A percentile compares a stretch with the other conserved stretches of the same genome.
Conservation (phyloP, 1,140 invertebrate species). For the Drosophila takahashii region DNA sequence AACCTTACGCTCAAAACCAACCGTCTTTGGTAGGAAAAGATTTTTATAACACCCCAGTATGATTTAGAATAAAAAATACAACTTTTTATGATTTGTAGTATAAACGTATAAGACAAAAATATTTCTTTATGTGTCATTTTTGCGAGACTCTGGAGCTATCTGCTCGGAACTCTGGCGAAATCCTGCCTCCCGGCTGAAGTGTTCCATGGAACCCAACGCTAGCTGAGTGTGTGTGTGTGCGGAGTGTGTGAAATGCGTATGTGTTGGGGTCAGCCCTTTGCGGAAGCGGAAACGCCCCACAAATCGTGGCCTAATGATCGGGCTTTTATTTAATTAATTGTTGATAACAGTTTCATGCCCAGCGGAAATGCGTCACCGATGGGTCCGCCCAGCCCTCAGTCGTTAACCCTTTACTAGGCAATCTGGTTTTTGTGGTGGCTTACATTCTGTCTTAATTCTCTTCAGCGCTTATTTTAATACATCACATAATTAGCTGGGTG, state of each 20-base stretch:
- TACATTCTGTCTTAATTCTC: not conserved
- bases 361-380: conserved; percentile 44
- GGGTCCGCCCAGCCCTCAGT: not conserved
- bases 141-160: conserved; percentile 15
- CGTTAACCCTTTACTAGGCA: not conserved
- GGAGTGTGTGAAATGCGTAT: conserved; percentile 7
- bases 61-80: no score
- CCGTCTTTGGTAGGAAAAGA: no score
- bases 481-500: no score
- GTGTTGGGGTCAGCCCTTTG: conserved; percentile 36
- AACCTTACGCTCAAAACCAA: no score
- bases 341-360: conserved; percentile 71
- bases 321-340: conserved; percentile 80
- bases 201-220: conserved; percentile 52
- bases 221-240: conserved; percentile 44
- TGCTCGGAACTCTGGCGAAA: conserved; percentile 1
- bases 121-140: not conserved
- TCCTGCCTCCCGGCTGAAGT: conserved; percentile 7
- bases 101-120: no score
- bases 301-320: conserved; percentile 80
- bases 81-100: no score
- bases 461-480: conserved; percentile 5
- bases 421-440: not conserved
- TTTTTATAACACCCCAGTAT: no score
- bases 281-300: conserved; percentile 74